These are phyloP conservation scores for Chiridota heheva DNA, from an alignment of 35 echinoderm and acorn worm genomes.

Conservation along the genomic window DNA sequence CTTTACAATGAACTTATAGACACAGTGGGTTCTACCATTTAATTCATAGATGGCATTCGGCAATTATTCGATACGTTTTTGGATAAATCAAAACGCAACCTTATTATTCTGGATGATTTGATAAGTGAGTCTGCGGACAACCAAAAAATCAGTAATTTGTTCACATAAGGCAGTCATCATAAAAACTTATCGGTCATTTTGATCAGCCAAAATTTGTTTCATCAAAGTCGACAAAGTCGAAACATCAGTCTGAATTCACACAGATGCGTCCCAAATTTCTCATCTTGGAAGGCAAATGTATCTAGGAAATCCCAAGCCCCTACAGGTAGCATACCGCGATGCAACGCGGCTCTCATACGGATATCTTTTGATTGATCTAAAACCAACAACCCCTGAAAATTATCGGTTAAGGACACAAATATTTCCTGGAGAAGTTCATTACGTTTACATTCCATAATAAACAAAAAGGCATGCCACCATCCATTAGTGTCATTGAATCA, in stretches of 20 bases:
- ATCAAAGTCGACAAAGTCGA: constrained; percentile 17
- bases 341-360: not conserved
- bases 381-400: too few relatives aligned
- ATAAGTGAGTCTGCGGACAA: constrained; percentile 27
- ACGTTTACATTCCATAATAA: too few relatives aligned
- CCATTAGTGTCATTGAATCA: too few relatives aligned
- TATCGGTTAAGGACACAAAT: too few relatives aligned
- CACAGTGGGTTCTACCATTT: not conserved
- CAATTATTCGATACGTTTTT: constrained; percentile 1
- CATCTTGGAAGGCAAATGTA: not conserved
- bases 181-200: constrained; percentile 39
- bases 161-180: constrained; percentile 50
- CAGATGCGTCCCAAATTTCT: constrained; percentile 3
- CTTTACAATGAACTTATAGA: not conserved
- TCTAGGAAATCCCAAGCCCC: not conserved
- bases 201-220: constrained; percentile 30
- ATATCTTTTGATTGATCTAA: too few relatives aligned
- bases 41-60: constrained; percentile 36
- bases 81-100: constrained; percentile 19
- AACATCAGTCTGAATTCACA: constrained; percentile 45
- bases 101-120: constrained; percentile 49
- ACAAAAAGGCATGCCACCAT: too few relatives aligned
- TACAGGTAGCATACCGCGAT: not conserved
- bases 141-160: constrained; percentile 27
- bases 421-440: too few relatives aligned